Evolutionary conservation across 2,888 invertebrate species (phyloP).

Genomic region (Drosophila kanekoi): DNA sequence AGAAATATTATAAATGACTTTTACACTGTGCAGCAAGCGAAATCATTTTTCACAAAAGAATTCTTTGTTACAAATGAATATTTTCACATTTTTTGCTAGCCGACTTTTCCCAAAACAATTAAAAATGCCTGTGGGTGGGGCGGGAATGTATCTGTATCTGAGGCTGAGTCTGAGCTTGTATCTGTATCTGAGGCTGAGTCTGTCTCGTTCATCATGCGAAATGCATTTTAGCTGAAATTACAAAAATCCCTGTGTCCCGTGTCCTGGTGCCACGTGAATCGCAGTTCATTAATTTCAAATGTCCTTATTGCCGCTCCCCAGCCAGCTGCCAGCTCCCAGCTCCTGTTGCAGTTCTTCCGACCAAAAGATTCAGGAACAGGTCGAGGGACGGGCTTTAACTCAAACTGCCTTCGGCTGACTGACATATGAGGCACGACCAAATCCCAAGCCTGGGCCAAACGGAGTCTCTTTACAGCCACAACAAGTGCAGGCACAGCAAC

Average conservation of each 20-base stretch:
- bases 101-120: conserved; percentile 76
- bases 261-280: conserved; percentile 5
- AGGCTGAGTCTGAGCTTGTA: background rate
- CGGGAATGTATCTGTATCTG: background rate
- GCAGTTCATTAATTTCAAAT: conserved; percentile 77
- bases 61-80: conserved; percentile 64
- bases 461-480: background rate
- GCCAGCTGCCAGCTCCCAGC: conserved; percentile 6
- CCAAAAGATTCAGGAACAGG: conserved; percentile 1
- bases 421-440: conserved; percentile 19
- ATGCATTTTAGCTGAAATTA: conserved; percentile 74
- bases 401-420: conserved; percentile 8
- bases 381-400: conserved; percentile 4
- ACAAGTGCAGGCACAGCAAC: no score
- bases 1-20: conserved; percentile 49
- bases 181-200: conserved; percentile 9
- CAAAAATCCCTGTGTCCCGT: conserved; percentile 42
- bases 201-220: conserved; percentile 69
- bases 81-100: conserved; percentile 52
- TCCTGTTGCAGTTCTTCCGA: conserved; percentile 9
- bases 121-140: conserved; percentile 53
- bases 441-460: conserved; percentile 1
- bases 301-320: conserved; percentile 39
- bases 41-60: conserved; percentile 61
- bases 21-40: background rate